A percentile compares a stretch with the other conserved stretches of the same genome.
Conservation (phyloP, 2,888 invertebrate species). For the Sepiola atlantica region DNA sequence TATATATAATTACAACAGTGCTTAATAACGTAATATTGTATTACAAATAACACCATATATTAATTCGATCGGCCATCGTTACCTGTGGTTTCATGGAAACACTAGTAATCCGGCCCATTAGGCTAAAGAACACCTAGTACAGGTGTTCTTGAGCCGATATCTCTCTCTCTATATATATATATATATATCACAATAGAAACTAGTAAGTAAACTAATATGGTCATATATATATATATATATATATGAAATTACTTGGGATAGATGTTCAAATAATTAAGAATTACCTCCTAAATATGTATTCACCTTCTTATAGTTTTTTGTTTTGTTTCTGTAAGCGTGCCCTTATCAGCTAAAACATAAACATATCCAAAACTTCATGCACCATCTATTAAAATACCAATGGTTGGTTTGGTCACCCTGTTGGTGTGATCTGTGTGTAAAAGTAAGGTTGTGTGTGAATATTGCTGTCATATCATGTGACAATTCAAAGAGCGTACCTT, state of each 20-base stretch:
- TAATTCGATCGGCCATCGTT: too few relatives aligned
- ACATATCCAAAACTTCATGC: neutral
- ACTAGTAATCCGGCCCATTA: too few relatives aligned
- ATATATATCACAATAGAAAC: too few relatives aligned
- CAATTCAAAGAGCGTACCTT: neutral
- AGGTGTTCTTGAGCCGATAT: too few relatives aligned
- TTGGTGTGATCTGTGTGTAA: neutral
- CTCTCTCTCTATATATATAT: too few relatives aligned
- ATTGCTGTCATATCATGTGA: neutral
- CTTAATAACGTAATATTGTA: neutral
- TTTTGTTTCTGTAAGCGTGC: neutral
- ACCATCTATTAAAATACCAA: neutral
- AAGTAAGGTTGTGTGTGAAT: neutral
- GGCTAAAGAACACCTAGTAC: too few relatives aligned
- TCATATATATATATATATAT: too few relatives aligned
- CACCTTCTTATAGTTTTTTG: neutral
- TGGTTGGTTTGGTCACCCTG: neutral
- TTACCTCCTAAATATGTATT: neutral
- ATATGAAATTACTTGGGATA: too few relatives aligned
- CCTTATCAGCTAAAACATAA: neutral
- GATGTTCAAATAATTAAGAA: conserved; percentile 9
- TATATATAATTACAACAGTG: neutral
- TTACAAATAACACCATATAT: too few relatives aligned
- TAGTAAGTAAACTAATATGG: too few relatives aligned
- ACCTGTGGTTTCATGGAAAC: too few relatives aligned